Evolutionary conservation across 2,113 vertebrate genomes (phyloP).

Genomic region (Tragelaphus buxtoni): DNA sequence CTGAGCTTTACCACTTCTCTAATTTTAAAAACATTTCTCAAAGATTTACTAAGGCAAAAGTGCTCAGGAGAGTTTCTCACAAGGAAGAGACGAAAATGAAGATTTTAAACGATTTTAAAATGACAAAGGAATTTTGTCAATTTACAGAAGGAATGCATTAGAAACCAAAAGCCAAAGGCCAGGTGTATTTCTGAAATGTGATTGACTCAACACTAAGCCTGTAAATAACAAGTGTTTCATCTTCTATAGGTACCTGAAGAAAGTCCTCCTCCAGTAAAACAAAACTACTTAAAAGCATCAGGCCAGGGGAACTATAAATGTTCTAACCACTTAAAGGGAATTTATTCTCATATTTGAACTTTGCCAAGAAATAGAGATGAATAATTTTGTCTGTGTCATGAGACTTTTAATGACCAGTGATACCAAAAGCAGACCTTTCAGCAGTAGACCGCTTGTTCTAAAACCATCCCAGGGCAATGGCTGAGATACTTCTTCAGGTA

Average conservation of each 20-base stretch:
- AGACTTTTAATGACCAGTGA: conserved; percentile 26
- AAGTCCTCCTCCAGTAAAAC: background rate
- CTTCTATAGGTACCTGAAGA: background rate
- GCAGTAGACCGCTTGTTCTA: background rate
- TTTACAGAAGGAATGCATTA: background rate
- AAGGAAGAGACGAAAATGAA: background rate
- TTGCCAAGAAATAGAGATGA: conserved; percentile 41
- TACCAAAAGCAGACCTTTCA: conserved; percentile 26
- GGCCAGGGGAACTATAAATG: background rate
- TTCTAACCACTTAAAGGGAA: conserved; percentile 20
- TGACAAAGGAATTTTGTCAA: background rate
- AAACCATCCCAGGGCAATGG: background rate
- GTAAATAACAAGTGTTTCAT: background rate
- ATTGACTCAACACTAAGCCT: background rate
- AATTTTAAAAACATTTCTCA: conserved; percentile 19
- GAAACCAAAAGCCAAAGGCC: background rate
- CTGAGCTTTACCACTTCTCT: background rate
- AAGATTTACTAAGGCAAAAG: background rate
- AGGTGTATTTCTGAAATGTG: background rate
- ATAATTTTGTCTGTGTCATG: conserved; percentile 31
- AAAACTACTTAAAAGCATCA: background rate
- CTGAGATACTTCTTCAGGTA: background rate
- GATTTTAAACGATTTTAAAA: background rate
- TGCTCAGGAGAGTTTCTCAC: background rate
- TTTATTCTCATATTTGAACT: conserved; percentile 35